A percentile compares a stretch with the other conserved stretches of the same genome.
Evolutionary conservation across 2,797 vertebrate species (phyloP).

Genomic region (Lagocephalus sceleratus): DNA sequence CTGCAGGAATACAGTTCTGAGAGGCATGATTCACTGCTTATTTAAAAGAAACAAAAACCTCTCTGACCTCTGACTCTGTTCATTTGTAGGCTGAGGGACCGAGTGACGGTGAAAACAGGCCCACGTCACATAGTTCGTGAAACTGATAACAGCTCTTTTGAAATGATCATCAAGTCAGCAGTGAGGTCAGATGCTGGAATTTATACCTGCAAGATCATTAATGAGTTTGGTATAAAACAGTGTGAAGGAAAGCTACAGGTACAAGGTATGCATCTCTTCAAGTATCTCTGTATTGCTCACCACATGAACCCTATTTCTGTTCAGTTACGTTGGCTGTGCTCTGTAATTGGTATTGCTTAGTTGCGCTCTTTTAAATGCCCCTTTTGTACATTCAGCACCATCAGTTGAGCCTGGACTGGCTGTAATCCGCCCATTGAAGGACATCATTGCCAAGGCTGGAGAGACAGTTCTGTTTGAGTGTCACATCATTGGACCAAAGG

Average conservation of each 20-base stretch:
- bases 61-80: conserved; percentile 11
- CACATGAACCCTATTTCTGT: too few relatives aligned
- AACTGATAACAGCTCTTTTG: conserved; percentile 79
- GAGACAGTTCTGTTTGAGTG: conserved; percentile 94
- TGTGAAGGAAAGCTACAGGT: conserved; percentile 91
- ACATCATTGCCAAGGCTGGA: conserved; percentile 90
- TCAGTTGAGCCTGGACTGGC: conserved; percentile 78
- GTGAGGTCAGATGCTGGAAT: conserved; percentile 84
- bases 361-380: too few relatives aligned
- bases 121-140: conserved; percentile 81
- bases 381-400: conserved; percentile 61
- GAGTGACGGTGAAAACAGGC: conserved; percentile 88
- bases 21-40: conserved; percentile 10
- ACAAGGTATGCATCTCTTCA: conserved; percentile 74
- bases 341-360: too few relatives aligned
- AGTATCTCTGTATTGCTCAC: not conserved
- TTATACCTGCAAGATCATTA: conserved; percentile 96
- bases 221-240: conserved; percentile 94
- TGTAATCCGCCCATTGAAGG: conserved; percentile 84
- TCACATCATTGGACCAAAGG: conserved; percentile 83
- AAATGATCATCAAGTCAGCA: conserved; percentile 84
- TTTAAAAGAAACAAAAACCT: conserved; percentile 7
- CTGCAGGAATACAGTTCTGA: conserved; percentile 10
- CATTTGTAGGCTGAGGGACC: conserved; percentile 86
- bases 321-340: too few relatives aligned